Evolutionary conservation across 2,888 invertebrate species (phyloP).

Genomic region (Eumerus sabulonum): DNA sequence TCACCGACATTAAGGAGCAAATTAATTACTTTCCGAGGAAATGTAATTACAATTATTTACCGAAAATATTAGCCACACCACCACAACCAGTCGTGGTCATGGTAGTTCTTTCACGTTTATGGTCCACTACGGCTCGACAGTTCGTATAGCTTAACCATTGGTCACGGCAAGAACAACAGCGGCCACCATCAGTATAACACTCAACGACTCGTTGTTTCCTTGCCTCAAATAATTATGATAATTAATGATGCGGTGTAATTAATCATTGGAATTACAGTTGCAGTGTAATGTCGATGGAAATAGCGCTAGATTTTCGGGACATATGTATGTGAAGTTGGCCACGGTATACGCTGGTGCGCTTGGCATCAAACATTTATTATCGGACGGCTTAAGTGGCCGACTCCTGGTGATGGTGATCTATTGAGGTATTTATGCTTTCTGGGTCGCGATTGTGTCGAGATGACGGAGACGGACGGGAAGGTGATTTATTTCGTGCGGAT

Average conservation of each 20-base stretch:
- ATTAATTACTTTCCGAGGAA: constrained; percentile 65
- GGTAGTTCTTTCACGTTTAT: not conserved
- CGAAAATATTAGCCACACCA: constrained; percentile 57
- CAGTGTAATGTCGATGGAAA: constrained; percentile 45
- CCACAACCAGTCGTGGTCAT: not conserved
- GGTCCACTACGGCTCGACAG: constrained; percentile 1
- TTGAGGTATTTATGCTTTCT: constrained; percentile 5
- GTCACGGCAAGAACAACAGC: constrained; percentile 1
- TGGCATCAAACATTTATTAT: constrained; percentile 36
- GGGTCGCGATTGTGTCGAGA: not conserved
- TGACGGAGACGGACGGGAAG: too few relatives aligned
- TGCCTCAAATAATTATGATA: constrained; percentile 61
- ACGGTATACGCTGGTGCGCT: constrained; percentile 9
- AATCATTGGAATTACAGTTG: constrained; percentile 62
- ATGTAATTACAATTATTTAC: constrained; percentile 67
- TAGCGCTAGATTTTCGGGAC: constrained; percentile 23
- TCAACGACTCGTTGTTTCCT: constrained; percentile 21
- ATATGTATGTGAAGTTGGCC: not conserved
- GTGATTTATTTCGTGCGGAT: not conserved
- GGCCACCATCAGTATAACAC: too few relatives aligned
- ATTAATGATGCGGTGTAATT: constrained; percentile 63
- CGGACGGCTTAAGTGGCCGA: constrained; percentile 12
- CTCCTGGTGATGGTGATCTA: constrained; percentile 30
- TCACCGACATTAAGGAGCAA: constrained; percentile 62
- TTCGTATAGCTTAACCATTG: constrained; percentile 4